These are phyloP conservation scores for Papilio aristodemus DNA, from an alignment of 1,140 invertebrate species.

Conservation along the genomic window DNA sequence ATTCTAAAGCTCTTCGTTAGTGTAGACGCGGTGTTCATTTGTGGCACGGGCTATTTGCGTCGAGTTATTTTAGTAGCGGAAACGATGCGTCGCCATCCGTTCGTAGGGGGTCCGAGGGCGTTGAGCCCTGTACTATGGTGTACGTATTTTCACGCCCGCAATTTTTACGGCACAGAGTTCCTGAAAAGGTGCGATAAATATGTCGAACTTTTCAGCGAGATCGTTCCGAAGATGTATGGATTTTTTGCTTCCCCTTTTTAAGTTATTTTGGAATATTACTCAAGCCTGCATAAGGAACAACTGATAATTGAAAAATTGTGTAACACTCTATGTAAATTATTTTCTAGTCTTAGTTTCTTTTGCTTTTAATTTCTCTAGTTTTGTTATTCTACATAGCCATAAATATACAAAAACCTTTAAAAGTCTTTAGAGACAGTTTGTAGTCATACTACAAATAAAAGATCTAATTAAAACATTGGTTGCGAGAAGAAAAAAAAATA, in stretches of 20 bases:
- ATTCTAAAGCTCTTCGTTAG: constrained; percentile 38
- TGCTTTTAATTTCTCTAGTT: no score
- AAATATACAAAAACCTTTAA: no score
- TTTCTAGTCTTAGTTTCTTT: no score
- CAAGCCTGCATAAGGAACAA: not conserved
- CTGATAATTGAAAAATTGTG: no score
- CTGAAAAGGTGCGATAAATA: constrained; percentile 23
- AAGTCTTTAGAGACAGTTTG: no score
- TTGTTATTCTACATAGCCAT: no score
- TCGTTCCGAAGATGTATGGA: constrained; percentile 8
- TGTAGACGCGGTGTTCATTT: not conserved
- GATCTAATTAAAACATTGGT: no score
- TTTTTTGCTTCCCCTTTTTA: not conserved
- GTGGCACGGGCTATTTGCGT: constrained; percentile 33
- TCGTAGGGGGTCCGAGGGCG: constrained; percentile 48
- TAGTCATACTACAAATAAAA: no score
- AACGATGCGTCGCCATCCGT: constrained; percentile 43
- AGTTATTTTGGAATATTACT: not conserved
- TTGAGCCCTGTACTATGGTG: constrained; percentile 34
- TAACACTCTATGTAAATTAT: no score
- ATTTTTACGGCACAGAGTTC: constrained; percentile 29
- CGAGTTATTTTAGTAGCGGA: constrained; percentile 48
- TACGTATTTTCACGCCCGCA: constrained; percentile 31
- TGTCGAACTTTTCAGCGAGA: not conserved
- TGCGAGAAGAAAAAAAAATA: no score